phyloP scores from a whole-genome alignment of 2,888 invertebrate genomes.

The Tiliacea citrago region DNA sequence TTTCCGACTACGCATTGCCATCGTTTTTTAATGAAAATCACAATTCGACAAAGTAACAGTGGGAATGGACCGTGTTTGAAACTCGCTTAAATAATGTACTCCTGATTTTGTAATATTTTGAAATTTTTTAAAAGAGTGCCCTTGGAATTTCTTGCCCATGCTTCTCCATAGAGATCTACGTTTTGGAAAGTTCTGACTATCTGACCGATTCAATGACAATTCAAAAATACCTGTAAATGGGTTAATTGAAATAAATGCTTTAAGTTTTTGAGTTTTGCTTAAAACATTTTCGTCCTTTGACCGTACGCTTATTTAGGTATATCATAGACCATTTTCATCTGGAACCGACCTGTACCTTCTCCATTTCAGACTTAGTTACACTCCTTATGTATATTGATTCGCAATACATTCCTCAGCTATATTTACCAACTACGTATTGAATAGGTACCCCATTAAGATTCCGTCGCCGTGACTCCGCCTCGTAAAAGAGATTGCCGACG shows the following conservation, averaged over 20 bases:
- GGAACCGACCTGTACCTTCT: background rate
- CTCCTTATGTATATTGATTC: constrained; percentile 35
- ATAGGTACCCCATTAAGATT: constrained; percentile 74
- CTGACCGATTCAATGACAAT: no score
- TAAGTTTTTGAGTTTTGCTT: no score
- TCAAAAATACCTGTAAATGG: no score
- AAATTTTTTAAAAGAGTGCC: no score
- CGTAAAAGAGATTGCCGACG: constrained; percentile 83
- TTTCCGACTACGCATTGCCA: background rate
- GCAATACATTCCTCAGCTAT: constrained; percentile 48
- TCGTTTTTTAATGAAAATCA: background rate
- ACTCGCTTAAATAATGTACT: no score
- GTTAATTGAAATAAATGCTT: no score
- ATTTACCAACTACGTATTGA: constrained; percentile 68
- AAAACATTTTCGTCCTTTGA: background rate
- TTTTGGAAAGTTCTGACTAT: no score
- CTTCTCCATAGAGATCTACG: no score
- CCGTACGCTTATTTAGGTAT: background rate
- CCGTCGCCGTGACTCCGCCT: constrained; percentile 70
- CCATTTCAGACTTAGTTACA: background rate
- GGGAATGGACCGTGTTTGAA: background rate
- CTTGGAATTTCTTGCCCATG: no score
- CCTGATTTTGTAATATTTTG: no score
- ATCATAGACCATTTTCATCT: background rate
- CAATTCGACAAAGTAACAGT: background rate